Base-by-base conservation (phyloP, 1,140 invertebrate species). In the Holcopasites calliopsidis region DNA sequence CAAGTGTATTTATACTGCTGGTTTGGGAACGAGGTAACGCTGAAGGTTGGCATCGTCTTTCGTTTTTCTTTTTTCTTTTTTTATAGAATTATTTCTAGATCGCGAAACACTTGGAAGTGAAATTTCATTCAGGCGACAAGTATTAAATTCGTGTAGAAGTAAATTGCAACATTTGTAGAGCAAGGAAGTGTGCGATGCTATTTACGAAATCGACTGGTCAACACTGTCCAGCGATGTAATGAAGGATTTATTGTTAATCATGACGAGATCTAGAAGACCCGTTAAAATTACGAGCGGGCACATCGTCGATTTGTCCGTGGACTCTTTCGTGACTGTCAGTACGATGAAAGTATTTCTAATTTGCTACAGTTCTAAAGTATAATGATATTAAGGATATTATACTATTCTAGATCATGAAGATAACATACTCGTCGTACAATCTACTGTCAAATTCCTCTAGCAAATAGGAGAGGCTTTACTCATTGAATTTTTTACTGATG, bases 21-120 rank as follows among this genome's bases (percentile, higher is more conserved):
- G 92, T 93, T 92, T 72, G 93, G 93, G n/a, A 93, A 92, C 81
- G 92, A 93, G 84, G 90, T 93, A 1, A 93, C 92, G 6, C 85
- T 92, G 38, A 89, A 89, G 86, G 93, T 93, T 90, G 85, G 85
- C 54, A 50, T 16, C 11, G 35, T 31, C 11, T 52, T 69, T 47
- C 31, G 13, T 55, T 66, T 55, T 23, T 23, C 21, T 50, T 52
- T 0, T 8, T 35, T 52, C 23, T 13, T 21, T 18, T n/a, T 40
- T 40, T 40, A 7, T 40, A 13, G 38, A 40, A 13, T 13, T 40
- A 40, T 40, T 40, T 40, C 38, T n/a, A n/a, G n/a, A n/a, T n/a
- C n/a, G n/a, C n/a, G n/a, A n/a, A n/a, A n/a, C n/a, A n/a, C n/a
- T n/a, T n/a, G n/a, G n/a, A n/a, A n/a, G n/a, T n/a, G n/a, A n/a